Percentiles rank a stretch among this genome's conserved stretches.
Conservation (phyloP, 2,888 invertebrate species). For the Nomada ruficornis region DNA sequence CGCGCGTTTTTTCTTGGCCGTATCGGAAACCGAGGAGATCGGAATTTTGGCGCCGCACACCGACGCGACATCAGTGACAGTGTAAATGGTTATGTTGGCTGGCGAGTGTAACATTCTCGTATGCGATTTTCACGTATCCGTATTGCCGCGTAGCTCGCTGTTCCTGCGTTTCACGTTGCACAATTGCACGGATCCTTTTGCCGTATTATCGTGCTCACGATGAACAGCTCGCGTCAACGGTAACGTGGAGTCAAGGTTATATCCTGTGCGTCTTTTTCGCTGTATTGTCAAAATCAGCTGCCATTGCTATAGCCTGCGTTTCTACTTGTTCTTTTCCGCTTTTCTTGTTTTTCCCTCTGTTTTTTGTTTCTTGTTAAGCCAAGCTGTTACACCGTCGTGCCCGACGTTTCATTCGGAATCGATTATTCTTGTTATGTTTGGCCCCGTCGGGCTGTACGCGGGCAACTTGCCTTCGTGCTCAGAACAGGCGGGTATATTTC, state of each 20-base stretch:
- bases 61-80: constrained; percentile 74
- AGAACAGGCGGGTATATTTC: constrained; percentile 22
- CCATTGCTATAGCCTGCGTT: constrained; percentile 76
- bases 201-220: constrained; percentile 12
- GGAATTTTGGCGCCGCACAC: constrained; percentile 77
- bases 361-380: constrained; percentile 13
- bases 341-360: constrained; percentile 40
- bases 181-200: neutral
- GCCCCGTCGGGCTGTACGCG: constrained; percentile 1
- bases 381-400: neutral
- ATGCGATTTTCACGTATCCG: constrained; percentile 19
- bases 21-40: constrained; percentile 42
- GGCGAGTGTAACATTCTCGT: constrained; percentile 32
- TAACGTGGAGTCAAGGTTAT: constrained; percentile 72
- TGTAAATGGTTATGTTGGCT: constrained; percentile 64
- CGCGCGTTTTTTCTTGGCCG: constrained; percentile 5
- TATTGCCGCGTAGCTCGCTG: no score
- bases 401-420: constrained; percentile 49
- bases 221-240: constrained; percentile 14
- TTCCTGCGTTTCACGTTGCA: neutral
- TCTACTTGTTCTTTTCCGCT: constrained; percentile 31
- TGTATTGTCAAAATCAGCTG: constrained; percentile 83
- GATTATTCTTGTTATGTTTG: constrained; percentile 8
- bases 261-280: constrained; percentile 61
- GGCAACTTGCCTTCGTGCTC: constrained; percentile 5